Conservation (phyloP, 2,888 invertebrate genomes). For the Drosophila flavopinicola region DNA sequence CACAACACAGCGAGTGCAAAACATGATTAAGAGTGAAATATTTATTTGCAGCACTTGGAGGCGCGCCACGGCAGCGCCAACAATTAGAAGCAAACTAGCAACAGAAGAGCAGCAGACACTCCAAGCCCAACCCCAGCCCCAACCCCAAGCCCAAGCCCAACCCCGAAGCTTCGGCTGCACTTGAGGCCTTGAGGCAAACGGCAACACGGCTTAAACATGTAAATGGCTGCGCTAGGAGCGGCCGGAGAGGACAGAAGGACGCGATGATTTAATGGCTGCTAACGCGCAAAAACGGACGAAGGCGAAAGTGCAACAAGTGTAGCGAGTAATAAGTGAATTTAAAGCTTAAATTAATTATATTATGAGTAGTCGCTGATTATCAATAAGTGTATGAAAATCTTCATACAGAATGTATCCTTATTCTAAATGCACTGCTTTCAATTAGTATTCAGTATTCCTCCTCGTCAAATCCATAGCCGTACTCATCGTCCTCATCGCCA, state of each 20-base stretch:
- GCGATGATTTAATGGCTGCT: constrained; percentile 73
- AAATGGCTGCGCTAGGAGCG: constrained; percentile 60
- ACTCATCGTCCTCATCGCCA: constrained; percentile 88
- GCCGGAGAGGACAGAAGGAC: constrained; percentile 25
- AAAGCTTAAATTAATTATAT: constrained; percentile 57
- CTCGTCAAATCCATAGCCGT: constrained; percentile 89
- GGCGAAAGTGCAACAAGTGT: constrained; percentile 48
- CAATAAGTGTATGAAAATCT: constrained; percentile 21
- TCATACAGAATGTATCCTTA: constrained; percentile 13
- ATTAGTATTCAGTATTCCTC: constrained; percentile 86
- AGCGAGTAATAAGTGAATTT: constrained; percentile 13
- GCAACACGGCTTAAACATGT: constrained; percentile 74
- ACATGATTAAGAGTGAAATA: constrained; percentile 79
- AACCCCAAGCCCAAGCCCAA: not conserved
- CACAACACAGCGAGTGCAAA: constrained; percentile 63
- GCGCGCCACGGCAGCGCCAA: constrained; percentile 69
- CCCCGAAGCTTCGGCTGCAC: constrained; percentile 12
- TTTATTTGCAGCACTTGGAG: constrained; percentile 77
- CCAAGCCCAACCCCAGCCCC: not conserved
- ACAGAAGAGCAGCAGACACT: constrained; percentile 16
- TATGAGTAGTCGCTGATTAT: constrained; percentile 41
- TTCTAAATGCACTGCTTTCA: constrained; percentile 15
- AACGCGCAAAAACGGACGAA: constrained; percentile 39
- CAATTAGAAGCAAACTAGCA: constrained; percentile 71
- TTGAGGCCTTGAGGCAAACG: constrained; percentile 41